A percentile compares a stretch with the other conserved stretches of the same genome.
Conservation (phyloP, 2,888 invertebrate species). For the Auanema freiburgensis region DNA sequence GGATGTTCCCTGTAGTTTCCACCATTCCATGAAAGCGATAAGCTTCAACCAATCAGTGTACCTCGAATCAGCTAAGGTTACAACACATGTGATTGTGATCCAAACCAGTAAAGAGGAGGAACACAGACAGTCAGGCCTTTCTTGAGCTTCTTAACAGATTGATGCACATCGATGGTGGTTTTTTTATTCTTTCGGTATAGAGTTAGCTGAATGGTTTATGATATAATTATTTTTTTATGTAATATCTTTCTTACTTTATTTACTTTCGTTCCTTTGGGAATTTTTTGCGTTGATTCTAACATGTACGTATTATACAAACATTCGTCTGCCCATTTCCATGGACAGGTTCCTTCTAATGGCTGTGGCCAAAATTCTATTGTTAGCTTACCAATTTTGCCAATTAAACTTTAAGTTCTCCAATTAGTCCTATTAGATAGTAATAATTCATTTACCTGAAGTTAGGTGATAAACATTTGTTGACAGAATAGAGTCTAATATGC, state of each 20-base stretch:
- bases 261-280: background rate
- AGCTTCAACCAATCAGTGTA: constrained; percentile 39
- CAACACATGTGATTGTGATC: too few species aligned
- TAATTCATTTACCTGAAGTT: too few species aligned
- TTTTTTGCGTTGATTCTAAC: background rate
- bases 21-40: constrained; percentile 41
- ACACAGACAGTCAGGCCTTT: constrained; percentile 40
- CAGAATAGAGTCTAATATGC: too few species aligned
- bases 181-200: too few species aligned
- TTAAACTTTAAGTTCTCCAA: too few species aligned
- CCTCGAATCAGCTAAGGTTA: too few species aligned
- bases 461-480: too few species aligned
- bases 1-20: constrained; percentile 38
- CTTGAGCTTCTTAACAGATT: background rate
- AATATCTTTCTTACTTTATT: background rate
- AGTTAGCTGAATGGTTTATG: too few species aligned
- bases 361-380: background rate
- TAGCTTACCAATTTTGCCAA: too few species aligned
- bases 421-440: too few species aligned
- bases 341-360: constrained; percentile 30
- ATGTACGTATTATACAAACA: constrained; percentile 32
- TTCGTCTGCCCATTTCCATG: constrained; percentile 37
- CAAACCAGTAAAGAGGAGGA: constrained; percentile 39
- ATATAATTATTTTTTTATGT: too few species aligned
- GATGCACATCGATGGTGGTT: too few species aligned